Base-by-base conservation (phyloP, 2,113 vertebrate species). In the Melanerpes formicivorus region DNA sequence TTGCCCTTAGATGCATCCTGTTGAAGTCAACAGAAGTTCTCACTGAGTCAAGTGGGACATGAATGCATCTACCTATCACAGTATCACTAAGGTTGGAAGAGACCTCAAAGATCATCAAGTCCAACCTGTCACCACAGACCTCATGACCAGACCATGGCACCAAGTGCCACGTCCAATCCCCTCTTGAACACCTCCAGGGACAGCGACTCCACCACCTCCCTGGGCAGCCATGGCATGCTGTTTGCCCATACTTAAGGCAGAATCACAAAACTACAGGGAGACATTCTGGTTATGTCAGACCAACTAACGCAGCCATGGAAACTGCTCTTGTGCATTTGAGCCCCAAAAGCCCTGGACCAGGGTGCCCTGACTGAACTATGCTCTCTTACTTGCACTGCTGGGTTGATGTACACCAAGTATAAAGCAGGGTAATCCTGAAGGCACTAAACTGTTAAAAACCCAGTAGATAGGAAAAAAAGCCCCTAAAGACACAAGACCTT, bases 321-420 rank as follows among this genome's bases (percentile, higher is more conserved):
- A 64, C 8, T 10, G 26, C 27, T 32, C 17, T 23, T 0, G 0
- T 2, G 15, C 0, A 1, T 64, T 75, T 1, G 1, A 78, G 48
- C 5, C 62, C 32, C 48, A 37, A 52, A 84, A 84, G n/a, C 9
- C 23, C 34, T 1, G 0, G 27, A 18, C 50, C 8, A 50, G 9
- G 19, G 9, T 1, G 0, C 9, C 10, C 11, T 4, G 0, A 42
- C 8, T 40, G n/a, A 66, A 70, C 76, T 55, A n/a, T 72, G 9
- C 46, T 73, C 54, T n/a, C 22, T 60, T n/a, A 18, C 21, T 66
- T 34, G 56, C 23, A 7, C 46, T 83, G 32, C 32, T 69, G 60
- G 18, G 14, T 30, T 78, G 78, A 13, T 7, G 8, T 19, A 56
- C 46, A 52, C 5, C 56, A 88, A 44, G 5, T 25, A 9, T 62